Evolutionary conservation across 2,888 invertebrate species (phyloP).

Genomic region (Aphidoletes aphidimyza): DNA sequence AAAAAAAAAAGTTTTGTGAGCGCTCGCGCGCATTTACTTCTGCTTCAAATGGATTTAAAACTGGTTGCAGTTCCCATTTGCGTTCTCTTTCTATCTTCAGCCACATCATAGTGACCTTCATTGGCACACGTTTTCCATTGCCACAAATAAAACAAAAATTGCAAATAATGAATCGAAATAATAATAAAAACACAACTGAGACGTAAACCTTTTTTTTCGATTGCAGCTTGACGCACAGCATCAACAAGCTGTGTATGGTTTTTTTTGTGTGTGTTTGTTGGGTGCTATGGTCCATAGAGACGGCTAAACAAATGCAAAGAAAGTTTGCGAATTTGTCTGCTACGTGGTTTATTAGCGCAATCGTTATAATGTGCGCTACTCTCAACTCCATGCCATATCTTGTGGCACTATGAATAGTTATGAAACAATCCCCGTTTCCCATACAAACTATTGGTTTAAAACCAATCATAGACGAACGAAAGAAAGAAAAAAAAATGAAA

Average conservation of each 20-base stretch:
- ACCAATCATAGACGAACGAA: not conserved
- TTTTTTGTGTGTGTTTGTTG: too few species aligned
- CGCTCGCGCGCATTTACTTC: too few species aligned
- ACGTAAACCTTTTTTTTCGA: not conserved
- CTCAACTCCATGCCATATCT: not conserved
- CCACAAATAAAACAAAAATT: not conserved
- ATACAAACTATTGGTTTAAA: not conserved
- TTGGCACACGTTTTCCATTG: not conserved
- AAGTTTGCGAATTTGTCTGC: not conserved
- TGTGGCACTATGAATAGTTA: slow-evolving; percentile 33
- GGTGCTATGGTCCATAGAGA: not conserved
- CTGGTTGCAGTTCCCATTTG: too few species aligned
- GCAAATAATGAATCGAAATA: not conserved
- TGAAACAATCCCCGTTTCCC: not conserved
- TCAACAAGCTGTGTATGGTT: too few species aligned
- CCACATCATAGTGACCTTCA: not conserved
- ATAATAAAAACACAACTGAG: not conserved
- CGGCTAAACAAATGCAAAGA: not conserved
- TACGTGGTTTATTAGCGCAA: slow-evolving; percentile 22
- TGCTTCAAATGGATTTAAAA: slow-evolving; percentile 36
- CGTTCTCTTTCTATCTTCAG: too few species aligned
- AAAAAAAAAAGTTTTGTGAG: slow-evolving; percentile 37
- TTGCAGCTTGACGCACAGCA: not conserved
- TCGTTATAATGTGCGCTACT: not conserved
- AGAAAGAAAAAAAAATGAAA: not conserved